phyloP scores from a whole-genome alignment of 2,888 invertebrate species.

The Sepioteuthis lessoniana region DNA sequence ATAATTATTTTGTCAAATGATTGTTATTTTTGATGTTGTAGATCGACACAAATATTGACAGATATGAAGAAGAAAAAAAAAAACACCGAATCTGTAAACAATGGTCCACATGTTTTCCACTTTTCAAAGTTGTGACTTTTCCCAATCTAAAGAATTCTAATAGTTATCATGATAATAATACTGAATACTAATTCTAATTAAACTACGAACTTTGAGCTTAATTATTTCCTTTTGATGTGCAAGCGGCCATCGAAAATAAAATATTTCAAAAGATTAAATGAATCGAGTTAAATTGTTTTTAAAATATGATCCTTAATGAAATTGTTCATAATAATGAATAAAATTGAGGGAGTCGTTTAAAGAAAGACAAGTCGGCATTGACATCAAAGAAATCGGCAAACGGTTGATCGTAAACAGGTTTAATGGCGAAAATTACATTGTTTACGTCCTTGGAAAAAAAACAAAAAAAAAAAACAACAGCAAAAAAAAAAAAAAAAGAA shows the following conservation, averaged over 20 bases:
- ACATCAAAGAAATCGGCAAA: neutral
- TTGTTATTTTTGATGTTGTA: neutral
- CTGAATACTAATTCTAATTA: neutral
- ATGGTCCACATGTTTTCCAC: neutral
- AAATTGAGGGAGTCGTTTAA: neutral
- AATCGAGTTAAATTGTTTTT: neutral
- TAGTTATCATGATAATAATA: slow-evolving; percentile 15
- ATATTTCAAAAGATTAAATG: neutral
- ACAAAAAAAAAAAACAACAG: neutral
- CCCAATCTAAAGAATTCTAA: neutral
- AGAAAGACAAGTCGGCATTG: neutral
- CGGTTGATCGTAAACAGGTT: slow-evolving; percentile 21
- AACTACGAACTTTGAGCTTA: neutral
- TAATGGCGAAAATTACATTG: neutral
- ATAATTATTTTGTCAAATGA: neutral
- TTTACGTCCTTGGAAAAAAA: neutral
- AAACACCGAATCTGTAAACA: neutral
- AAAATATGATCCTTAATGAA: neutral
- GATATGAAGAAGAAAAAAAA: neutral
- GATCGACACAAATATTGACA: slow-evolving; percentile 4
- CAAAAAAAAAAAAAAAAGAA: neutral
- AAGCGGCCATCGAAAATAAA: neutral
- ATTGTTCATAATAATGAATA: neutral
- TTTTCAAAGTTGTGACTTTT: neutral
- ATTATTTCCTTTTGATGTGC: neutral